Base-by-base conservation (phyloP, 2,888 invertebrate genomes). In the Julus scandinavius region DNA sequence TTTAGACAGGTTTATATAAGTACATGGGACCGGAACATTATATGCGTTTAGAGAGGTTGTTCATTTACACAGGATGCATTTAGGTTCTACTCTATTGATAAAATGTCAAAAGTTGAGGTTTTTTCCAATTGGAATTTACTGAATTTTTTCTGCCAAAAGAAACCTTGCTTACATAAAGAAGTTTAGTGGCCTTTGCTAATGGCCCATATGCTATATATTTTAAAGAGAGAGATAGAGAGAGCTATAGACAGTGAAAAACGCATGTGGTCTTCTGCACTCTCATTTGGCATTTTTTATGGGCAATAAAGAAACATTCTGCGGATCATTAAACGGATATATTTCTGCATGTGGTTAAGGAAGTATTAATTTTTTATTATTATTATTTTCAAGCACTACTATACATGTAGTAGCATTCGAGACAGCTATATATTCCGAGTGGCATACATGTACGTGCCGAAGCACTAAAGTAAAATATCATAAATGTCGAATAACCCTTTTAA, bases 241-340 rank as follows among this genome's bases (percentile, higher is more conserved):
- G 11, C 13, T 7, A 7, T 54, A 54, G 15, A 11, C 63, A 63
- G 63, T 63, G 17, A 63, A n/a, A 63, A 63, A 63, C 63, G 63
- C 63, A 63, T 63, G 63, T 63, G 63, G 63, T 63, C 63, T 63
- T 63, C 63, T 63, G 63, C 63, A 63, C 63, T 63, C n/a, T 63
- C 63, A 63, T 63, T 63, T 63, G 63, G 63, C 63, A 63, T 63
- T 63, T 63, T 63, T 63, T 63, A 63, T 63, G 63, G 63, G 63
- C 63, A 63, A 63, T 63, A 63, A 63, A 63, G 63, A 63, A 63
- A 63, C 63, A 63, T 63, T 63, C 63, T n/a, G n/a, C 63, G 63
- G 63, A 63, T 63, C 63, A 63, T 63, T 63, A 63, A 63, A 63
- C 63, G 63, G 63, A 63, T 63, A 63, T 63, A 63, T 63, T 63